phyloP scores from a whole-genome alignment of 2,888 invertebrate species.

The Epinotia brunnichana region DNA sequence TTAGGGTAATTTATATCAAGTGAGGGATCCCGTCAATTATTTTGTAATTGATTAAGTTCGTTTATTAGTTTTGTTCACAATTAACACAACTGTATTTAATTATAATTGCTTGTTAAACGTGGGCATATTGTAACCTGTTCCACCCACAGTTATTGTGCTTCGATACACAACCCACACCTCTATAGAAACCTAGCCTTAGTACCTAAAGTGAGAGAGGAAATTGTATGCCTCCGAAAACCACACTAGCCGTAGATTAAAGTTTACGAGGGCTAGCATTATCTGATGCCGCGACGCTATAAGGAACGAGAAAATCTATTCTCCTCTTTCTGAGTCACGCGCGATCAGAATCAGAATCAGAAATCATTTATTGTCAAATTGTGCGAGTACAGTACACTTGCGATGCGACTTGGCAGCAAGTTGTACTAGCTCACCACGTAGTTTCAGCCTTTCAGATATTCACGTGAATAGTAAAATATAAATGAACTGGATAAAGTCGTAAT shows the following conservation, averaged over 20 bases:
- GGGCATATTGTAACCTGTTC: not conserved
- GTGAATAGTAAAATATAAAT: slow-evolving; percentile 31
- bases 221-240: not conserved
- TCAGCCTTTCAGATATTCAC: slow-evolving; percentile 1
- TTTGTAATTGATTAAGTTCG: no score
- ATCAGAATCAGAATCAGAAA: no score
- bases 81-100: not conserved
- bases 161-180: not conserved
- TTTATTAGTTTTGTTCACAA: no score
- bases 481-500: slow-evolving; percentile 15
- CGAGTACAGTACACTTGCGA: no score
- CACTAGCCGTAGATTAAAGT: not conserved
- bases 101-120: not conserved
- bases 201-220: not conserved
- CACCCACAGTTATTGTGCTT: not conserved
- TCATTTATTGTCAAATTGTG: no score
- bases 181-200: not conserved
- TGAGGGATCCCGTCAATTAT: no score
- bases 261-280: not conserved
- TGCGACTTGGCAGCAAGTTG: no score
- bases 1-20: no score
- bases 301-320: no score
- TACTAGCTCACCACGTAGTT: no score
- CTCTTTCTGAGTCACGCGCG: no score
- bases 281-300: no score